Percentiles rank a stretch among this genome's conserved stretches.
These are phyloP conservation scores for Tetramorium simillimum DNA, from an alignment of 1,140 invertebrate genomes.

Conservation along the genomic window DNA sequence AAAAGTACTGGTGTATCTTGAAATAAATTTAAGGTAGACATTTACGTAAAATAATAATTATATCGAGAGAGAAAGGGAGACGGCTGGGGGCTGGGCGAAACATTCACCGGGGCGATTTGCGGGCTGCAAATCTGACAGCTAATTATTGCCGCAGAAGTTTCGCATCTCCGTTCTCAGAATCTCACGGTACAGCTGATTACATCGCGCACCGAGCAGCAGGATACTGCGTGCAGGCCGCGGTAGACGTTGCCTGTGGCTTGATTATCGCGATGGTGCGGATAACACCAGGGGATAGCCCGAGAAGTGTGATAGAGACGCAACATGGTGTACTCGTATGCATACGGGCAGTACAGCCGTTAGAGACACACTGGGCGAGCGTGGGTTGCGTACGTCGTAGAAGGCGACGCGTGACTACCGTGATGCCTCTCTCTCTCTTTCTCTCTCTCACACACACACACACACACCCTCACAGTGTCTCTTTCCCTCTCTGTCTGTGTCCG, in stretches of 20 bases:
- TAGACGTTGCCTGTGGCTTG: slow-evolving; percentile 49
- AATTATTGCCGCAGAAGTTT: slow-evolving; percentile 39
- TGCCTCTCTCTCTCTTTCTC: neutral
- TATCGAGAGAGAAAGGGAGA: neutral
- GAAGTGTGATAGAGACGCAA: slow-evolving; percentile 43
- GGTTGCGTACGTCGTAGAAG: slow-evolving; percentile 21
- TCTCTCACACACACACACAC: too few relatives aligned
- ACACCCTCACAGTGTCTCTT: neutral
- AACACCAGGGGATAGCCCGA: slow-evolving; percentile 31
- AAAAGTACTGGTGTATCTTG: neutral
- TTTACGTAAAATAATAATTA: slow-evolving; percentile 5
- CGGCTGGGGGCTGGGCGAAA: neutral
- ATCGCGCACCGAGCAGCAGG: slow-evolving; percentile 29
- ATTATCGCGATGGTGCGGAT: slow-evolving; percentile 63
- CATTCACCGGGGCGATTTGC: neutral
- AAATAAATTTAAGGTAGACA: neutral
- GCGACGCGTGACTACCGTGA: slow-evolving; percentile 17
- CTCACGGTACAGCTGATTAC: slow-evolving; percentile 58
- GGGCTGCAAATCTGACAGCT: slow-evolving; percentile 15
- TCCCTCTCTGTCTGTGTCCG: neutral
- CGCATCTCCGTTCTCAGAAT: slow-evolving; percentile 16
- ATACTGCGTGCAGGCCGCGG: slow-evolving; percentile 7
- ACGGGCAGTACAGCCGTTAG: neutral
- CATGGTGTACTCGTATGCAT: neutral
- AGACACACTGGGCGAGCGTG: neutral